Percentiles rank a stretch among this genome's conserved stretches.
These are phyloP conservation scores for Neocloeon triangulifer DNA, from an alignment of 1,140 invertebrate genomes.

Conservation along the genomic window DNA sequence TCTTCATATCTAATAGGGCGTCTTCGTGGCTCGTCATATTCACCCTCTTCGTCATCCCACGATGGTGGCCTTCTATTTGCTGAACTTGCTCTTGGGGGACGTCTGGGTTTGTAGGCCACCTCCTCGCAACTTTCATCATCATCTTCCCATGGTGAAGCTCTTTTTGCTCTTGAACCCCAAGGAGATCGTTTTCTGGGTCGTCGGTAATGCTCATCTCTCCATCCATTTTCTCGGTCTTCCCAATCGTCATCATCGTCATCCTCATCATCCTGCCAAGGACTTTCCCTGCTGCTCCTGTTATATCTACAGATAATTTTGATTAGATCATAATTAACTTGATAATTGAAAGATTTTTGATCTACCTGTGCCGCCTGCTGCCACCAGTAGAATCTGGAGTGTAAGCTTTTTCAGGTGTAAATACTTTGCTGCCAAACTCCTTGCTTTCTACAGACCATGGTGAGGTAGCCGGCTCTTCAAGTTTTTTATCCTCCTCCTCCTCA, in stretches of 20 bases:
- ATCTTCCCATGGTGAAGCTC: slow-evolving; percentile 11
- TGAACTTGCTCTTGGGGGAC: neutral
- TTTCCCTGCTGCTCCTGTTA: neutral
- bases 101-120: neutral
- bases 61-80: slow-evolving; percentile 1
- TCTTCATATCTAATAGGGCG: slow-evolving; percentile 9
- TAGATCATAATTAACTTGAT: no score
- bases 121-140: slow-evolving; percentile 7
- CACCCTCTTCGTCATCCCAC: slow-evolving; percentile 6
- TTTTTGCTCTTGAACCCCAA: slow-evolving; percentile 8
- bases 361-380: neutral
- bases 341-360: neutral
- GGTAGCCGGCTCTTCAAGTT: slow-evolving; percentile 24
- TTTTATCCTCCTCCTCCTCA: slow-evolving; percentile 19
- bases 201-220: slow-evolving; percentile 12
- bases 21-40: slow-evolving; percentile 8
- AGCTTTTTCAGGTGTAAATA: no score
- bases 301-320: no score
- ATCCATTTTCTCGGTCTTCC: slow-evolving; percentile 14
- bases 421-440: slow-evolving; percentile 26
- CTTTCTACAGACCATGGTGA: slow-evolving; percentile 58
- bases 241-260: slow-evolving; percentile 7
- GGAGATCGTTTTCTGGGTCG: slow-evolving; percentile 2
- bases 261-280: neutral
- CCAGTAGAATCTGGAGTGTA: neutral